Evolutionary conservation across 1,140 invertebrate species (phyloP).

Genomic region (Drosophila bifasciata): DNA sequence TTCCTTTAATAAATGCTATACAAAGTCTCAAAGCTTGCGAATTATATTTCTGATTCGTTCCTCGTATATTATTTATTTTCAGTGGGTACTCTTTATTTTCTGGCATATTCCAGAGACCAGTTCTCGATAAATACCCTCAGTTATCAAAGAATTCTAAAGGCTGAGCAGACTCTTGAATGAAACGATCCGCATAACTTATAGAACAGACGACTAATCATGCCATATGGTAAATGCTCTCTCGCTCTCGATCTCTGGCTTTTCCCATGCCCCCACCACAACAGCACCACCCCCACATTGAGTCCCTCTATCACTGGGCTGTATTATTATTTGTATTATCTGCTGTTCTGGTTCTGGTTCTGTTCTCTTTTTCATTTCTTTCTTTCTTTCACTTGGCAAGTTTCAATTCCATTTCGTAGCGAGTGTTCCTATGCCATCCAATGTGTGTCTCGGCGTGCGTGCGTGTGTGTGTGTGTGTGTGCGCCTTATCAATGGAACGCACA

Average conservation of each 20-base stretch:
- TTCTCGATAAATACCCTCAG: constrained; percentile 1
- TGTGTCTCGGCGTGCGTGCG: constrained; percentile 9
- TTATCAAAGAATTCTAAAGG: constrained; percentile 48
- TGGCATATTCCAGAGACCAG: neutral
- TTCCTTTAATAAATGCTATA: neutral
- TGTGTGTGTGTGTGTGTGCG: constrained; percentile 26
- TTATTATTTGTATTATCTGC: constrained; percentile 57
- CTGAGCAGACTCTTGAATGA: constrained; percentile 9
- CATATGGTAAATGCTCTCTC: constrained; percentile 33
- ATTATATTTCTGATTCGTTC: neutral
- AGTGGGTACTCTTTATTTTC: neutral
- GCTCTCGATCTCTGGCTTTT: constrained; percentile 24
- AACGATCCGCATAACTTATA: constrained; percentile 19
- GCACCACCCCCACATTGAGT: constrained; percentile 5
- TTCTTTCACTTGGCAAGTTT: constrained; percentile 70
- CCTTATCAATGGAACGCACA: constrained; percentile 70
- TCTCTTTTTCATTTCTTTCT: constrained; percentile 32
- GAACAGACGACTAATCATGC: constrained; percentile 8
- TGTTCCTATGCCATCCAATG: neutral
- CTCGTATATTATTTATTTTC: neutral
- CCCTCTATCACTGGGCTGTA: constrained; percentile 21
- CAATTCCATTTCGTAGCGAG: constrained; percentile 61
- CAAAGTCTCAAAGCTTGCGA: neutral
- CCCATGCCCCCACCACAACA: constrained; percentile 3
- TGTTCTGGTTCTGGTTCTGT: constrained; percentile 41